A percentile compares a stretch with the other conserved stretches of the same genome.
Evolutionary conservation across 2,113 vertebrate genomes (phyloP).

Genomic region (Burhinus oedicnemus): DNA sequence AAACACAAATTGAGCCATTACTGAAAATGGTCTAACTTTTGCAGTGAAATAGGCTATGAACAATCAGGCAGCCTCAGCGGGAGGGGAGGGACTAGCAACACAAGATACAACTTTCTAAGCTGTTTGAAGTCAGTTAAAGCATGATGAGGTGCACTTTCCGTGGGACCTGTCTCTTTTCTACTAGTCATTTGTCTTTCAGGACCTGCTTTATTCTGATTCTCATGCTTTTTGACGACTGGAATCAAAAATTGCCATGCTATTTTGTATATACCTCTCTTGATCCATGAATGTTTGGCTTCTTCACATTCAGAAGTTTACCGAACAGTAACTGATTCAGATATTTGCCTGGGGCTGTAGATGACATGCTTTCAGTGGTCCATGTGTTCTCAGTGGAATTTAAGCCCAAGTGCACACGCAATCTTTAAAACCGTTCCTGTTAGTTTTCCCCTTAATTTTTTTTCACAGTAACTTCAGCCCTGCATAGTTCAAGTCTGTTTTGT

Average conservation of each 20-base stretch:
- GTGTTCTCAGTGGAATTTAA: background rate
- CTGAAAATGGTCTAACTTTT: background rate
- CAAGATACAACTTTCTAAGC: background rate
- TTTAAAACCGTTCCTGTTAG: background rate
- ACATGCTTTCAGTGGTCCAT: constrained; percentile 32
- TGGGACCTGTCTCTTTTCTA: background rate
- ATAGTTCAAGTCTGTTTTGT: background rate
- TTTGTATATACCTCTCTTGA: background rate
- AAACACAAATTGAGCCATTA: background rate
- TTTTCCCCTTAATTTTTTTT: background rate
- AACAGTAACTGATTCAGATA: constrained; percentile 2
- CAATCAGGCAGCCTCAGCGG: background rate
- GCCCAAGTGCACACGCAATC: background rate
- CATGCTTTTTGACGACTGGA: background rate
- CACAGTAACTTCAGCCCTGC: background rate
- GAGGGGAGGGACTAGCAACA: background rate
- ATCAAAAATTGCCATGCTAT: background rate
- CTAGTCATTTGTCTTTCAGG: background rate
- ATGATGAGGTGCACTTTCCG: background rate
- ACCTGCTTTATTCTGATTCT: background rate
- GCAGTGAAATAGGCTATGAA: background rate
- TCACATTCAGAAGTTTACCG: background rate
- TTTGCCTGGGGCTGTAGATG: constrained; percentile 34
- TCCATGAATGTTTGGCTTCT: background rate
- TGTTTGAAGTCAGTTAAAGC: background rate